Base-by-base conservation (phyloP, 2,113 vertebrate species). In the Tetrax tetrax region DNA sequence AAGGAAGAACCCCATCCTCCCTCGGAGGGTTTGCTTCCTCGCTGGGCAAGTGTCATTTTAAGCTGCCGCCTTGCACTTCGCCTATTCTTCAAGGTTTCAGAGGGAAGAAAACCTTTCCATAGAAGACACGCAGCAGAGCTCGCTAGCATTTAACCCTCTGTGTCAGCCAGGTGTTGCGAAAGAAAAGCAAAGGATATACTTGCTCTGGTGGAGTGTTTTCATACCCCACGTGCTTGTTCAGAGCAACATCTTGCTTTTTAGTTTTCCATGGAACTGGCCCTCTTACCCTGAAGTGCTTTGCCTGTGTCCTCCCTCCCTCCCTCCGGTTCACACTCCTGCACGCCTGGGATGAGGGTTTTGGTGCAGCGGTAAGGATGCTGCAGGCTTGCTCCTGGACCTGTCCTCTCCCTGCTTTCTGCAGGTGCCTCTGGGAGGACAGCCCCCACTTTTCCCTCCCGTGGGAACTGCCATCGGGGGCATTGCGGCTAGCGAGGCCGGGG, bases 171-270 rank as follows among this genome's bases (percentile, higher is more conserved):
- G 70, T 65, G 28, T 64, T 72, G 18, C 2, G 7, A 83, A 48
- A 88, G 71, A 89, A 84, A 35, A 89, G 77, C 68, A 71, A 81
- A 94, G 75, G 57, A 54, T 83, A 41, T 4, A 13, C 66, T 91
- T 96, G 74, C 75, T 95, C 63, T 89, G 57, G 25, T 31, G 41
- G 12, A 7, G 24, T 93, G 74, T 85, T 96, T 94, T 89, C 5
- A 3, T 93, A 41, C 2, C 17, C 45, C 2, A 1, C 7, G 2
- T 56, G 45, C 61, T 95, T 1, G 3, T 87, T 93, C 89, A 76
- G 78, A 83, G 83, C 69, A 95, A 45, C 29, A 22, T 27, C 45
- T 70, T 71, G 65, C 72, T 91, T 87, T 95, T 87, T 68, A 91
- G 43, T 81, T 90, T 94, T 75, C 68, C 1, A 13, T 84, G 89